Base-by-base conservation (phyloP, 2,113 vertebrate species). In the Serilophus lunatus region DNA sequence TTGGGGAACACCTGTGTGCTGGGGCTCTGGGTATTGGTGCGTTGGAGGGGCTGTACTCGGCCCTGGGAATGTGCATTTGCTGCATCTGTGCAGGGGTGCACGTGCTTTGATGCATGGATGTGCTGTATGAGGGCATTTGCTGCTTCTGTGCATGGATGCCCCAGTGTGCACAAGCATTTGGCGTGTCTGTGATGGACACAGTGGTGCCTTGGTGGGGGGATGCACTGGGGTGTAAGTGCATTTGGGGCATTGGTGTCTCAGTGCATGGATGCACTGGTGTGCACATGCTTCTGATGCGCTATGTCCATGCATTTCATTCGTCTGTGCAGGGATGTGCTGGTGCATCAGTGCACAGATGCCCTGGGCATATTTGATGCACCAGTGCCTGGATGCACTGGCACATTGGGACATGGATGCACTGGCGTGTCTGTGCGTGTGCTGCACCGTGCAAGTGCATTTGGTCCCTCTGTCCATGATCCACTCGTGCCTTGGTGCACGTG, bases 1-100 rank as follows among this genome's bases (percentile, higher is more conserved):
- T 16, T 4, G 35, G 13, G 8, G 3, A n/a, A n/a, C 12, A 0
- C 8, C 28, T 3, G 40, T 8, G 54, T 3, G 1, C 3, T 11
- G 12, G 26, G 25, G 69, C 6, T 1, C 28, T 12, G 35, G 25
- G 5, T n/a, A n/a, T n/a, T n/a, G n/a, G n/a, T n/a, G n/a, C n/a
- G n/a, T n/a, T n/a, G n/a, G n/a, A n/a, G n/a, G n/a, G n/a, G n/a
- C n/a, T n/a, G n/a, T n/a, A n/a, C n/a, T n/a, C n/a, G n/a, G n/a
- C n/a, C n/a, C n/a, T n/a, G n/a, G n/a, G n/a, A n/a, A n/a, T n/a
- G n/a, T n/a, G n/a, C n/a, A n/a, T n/a, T n/a, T n/a, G n/a, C n/a
- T n/a, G n/a, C n/a, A n/a, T n/a, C n/a, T 12, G 23, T 20, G 25
- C 36, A 5, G 3, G 8, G n/a, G 13, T 36, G 57, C 33, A 9